Conservation (phyloP, 2,113 vertebrate species). For the Tapirus terrestris region DNA sequence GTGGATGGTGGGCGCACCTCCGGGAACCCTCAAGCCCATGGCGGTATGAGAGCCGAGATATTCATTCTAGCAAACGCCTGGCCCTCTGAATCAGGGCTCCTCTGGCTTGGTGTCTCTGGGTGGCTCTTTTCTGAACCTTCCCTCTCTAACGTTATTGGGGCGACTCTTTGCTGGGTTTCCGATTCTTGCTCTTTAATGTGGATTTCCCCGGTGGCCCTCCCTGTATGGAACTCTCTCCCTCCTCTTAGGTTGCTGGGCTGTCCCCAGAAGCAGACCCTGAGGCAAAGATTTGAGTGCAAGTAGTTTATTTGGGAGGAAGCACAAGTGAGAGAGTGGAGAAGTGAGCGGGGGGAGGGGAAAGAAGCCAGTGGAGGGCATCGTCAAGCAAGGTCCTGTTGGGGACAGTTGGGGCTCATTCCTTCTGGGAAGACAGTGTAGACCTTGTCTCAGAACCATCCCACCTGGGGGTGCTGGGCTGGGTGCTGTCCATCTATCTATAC, state of each 20-base stretch:
- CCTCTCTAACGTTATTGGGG: no score
- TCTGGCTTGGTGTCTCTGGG: background rate
- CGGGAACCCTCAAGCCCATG: background rate
- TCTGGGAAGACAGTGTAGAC: background rate
- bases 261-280: background rate
- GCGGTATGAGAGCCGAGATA: background rate
- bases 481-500: no score
- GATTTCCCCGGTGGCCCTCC: background rate
- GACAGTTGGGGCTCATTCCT: background rate
- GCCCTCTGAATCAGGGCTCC: background rate
- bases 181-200: background rate
- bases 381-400: background rate
- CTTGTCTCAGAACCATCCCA: background rate
- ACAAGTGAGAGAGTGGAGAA: background rate
- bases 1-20: accelerated
- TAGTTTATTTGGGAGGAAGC: background rate
- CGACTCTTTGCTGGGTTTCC: background rate
- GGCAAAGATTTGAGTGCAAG: background rate
- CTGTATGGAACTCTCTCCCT: background rate
- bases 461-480: background rate
- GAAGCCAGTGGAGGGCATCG: background rate
- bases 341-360: background rate
- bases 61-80: background rate
- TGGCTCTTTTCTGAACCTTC: background rate
- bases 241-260: background rate